Percentiles rank a stretch among this genome's conserved stretches.
phyloP scores from a whole-genome alignment of 2,797 vertebrate genomes.

The Helarctos malayanus region DNA sequence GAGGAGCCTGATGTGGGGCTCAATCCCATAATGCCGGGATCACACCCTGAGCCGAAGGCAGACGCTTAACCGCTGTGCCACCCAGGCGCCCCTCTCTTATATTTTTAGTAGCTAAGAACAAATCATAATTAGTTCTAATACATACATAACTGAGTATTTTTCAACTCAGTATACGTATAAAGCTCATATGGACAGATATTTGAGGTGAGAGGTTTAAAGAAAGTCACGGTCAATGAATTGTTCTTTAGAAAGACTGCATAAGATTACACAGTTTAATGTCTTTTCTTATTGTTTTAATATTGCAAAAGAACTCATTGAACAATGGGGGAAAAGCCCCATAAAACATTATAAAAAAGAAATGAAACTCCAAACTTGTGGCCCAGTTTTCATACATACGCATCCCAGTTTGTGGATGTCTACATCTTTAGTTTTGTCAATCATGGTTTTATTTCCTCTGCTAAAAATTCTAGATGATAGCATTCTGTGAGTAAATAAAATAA shows the following conservation, averaged over 20 bases:
- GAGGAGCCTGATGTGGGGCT: no score
- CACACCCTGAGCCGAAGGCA: neutral
- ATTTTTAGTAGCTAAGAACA: slow-evolving; percentile 2
- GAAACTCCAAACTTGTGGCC: neutral
- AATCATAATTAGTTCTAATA: neutral
- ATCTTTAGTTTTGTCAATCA: slow-evolving; percentile 26
- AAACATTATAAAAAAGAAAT: neutral
- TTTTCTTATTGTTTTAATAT: neutral
- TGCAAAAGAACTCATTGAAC: neutral
- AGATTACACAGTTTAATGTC: neutral
- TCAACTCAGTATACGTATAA: neutral
- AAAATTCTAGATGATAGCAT: neutral
- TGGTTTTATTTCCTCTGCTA: neutral
- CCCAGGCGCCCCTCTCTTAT: neutral
- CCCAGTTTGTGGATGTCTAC: neutral
- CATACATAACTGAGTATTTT: neutral
- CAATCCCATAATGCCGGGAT: neutral
- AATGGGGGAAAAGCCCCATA: neutral
- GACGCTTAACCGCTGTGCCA: neutral
- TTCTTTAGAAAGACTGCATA: neutral
- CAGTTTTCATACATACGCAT: neutral
- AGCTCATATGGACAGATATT: neutral
- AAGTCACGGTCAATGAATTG: neutral
- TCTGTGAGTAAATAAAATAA: neutral
- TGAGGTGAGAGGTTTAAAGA: neutral